Evolutionary conservation across 2,888 invertebrate species (phyloP), one percentile per base, ranked within the genome.

Genomic region (Agrochola circellaris): DNA sequence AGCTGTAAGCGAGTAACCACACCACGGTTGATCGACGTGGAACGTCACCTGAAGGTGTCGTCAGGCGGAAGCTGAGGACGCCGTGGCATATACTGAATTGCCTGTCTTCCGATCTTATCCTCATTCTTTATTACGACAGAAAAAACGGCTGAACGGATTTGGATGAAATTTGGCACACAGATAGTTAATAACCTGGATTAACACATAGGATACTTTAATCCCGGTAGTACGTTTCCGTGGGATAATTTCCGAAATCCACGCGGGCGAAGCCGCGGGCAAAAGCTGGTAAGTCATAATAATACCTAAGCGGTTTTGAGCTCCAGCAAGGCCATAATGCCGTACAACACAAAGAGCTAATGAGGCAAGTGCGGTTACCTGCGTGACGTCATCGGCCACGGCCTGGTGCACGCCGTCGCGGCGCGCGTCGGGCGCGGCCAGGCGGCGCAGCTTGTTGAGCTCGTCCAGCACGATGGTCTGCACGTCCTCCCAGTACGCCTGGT

Each of bases 401-500:
- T 98, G 98, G 95, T 99, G 99, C 86, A 99, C 99, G 71, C 98
- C 98, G 94, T 98, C 98, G 83, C 98, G 96, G 70, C 98, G 95
- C 80, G 97, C 96, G 87, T 90, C 92, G 71, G 97, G 93, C 89
- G 94, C 97, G 87, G 98, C 98, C 66, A 98, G 94, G 91, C 99
- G 98, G 56, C 98, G 97, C 89, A 99, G 96, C 95, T 99, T 99
- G 91, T 98, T 98, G 73, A 99, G 96, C 95, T 99, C 99, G 94
- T 99, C 99, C 93, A 98, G 98, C 7, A 99, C 99, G 86, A 99
- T 99, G 58, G 99, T 98, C 74, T 99, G 98, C 91, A 99, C 99
- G 93, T 99, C 99, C 90, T 98, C 98, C 99, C 99, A 99, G 95
- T 99, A 99, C 91, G 98, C 98, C 71, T 98, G 97, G 95, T 99